Conservation (phyloP, 1,140 invertebrate species). For the Zeugodacus cucurbitae region DNA sequence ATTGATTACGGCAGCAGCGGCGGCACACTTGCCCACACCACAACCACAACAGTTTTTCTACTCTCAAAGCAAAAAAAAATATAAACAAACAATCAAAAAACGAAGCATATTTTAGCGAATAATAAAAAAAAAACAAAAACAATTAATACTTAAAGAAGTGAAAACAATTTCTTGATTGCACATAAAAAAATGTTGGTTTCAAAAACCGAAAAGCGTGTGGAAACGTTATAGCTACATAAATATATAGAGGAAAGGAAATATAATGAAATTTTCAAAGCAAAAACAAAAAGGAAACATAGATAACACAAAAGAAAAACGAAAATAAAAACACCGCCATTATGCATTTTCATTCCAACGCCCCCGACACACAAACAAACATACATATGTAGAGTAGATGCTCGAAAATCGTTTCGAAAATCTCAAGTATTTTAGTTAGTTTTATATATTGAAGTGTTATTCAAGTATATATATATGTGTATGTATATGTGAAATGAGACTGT, state of each 20-base stretch:
- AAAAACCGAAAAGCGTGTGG: slow-evolving; percentile 23
- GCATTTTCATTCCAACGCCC: background rate
- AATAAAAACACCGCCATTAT: slow-evolving; percentile 16
- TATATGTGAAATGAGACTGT: slow-evolving; percentile 27
- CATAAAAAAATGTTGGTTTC: slow-evolving; percentile 34
- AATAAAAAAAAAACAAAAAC: background rate
- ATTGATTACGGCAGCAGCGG: background rate
- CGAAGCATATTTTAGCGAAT: background rate
- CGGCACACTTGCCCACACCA: background rate
- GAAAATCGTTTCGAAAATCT: slow-evolving; percentile 7
- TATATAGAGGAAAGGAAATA: background rate
- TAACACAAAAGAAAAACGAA: background rate
- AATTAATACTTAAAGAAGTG: background rate
- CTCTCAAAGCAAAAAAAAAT: background rate
- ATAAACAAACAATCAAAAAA: slow-evolving; percentile 28
- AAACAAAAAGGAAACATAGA: background rate
- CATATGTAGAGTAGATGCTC: background rate
- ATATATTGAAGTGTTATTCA: slow-evolving; percentile 29
- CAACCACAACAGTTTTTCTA: slow-evolving; percentile 3
- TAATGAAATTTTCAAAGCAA: background rate
- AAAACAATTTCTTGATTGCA: background rate
- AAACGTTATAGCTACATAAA: background rate
- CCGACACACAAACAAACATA: background rate
- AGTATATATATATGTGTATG: background rate
- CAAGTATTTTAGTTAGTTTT: slow-evolving; percentile 38